Conservation (phyloP, 2,888 invertebrate genomes). For the Drosophila affinis region DNA sequence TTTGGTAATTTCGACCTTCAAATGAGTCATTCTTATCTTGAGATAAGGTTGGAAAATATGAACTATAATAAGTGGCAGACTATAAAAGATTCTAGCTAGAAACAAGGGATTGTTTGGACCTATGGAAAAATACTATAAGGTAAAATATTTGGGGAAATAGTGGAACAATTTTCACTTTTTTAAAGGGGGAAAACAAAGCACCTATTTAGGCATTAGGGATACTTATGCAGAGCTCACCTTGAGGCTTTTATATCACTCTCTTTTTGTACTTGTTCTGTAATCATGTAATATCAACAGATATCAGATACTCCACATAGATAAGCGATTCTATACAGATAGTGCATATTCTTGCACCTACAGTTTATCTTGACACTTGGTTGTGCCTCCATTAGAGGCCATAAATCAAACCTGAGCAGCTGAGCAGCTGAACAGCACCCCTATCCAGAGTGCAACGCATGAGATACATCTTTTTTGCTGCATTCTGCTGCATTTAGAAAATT, state of each 20-base stretch:
- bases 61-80: not conserved
- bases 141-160: not conserved
- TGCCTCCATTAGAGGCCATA: conserved; percentile 42
- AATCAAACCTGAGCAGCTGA: conserved; percentile 44
- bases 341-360: not conserved
- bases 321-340: not conserved
- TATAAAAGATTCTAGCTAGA: not conserved
- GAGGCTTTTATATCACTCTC: not conserved
- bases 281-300: not conserved
- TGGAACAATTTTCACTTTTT: not conserved
- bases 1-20: conserved; percentile 9
- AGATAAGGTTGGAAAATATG: not conserved
- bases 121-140: not conserved
- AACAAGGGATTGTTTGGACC: too few relatives aligned
- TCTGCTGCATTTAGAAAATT: conserved; percentile 25
- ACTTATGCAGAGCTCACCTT: not conserved
- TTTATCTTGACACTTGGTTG: not conserved
- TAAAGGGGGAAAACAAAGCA: too few relatives aligned
- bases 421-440: not conserved
- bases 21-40: conserved; percentile 12
- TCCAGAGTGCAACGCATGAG: conserved; percentile 26
- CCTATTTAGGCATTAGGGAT: too few relatives aligned
- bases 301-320: not conserved
- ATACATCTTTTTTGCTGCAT: conserved; percentile 10
- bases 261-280: not conserved